A percentile compares a stretch with the other conserved stretches of the same genome.
phyloP scores from a whole-genome alignment of 2,797 vertebrate species.

The Galago senegalensis region DNA sequence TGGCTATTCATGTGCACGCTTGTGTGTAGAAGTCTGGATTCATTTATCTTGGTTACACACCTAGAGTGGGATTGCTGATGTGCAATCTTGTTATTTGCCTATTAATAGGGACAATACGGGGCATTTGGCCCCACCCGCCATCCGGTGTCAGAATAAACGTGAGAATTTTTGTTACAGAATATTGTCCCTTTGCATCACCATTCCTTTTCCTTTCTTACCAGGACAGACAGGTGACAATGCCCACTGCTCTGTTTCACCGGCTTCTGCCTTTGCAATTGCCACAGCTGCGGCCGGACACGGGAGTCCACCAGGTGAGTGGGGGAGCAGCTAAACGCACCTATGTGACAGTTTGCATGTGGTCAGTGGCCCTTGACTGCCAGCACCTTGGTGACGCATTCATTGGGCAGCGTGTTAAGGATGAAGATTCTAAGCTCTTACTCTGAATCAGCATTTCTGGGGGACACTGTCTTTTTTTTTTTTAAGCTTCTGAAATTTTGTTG shows the following conservation, averaged over 20 bases:
- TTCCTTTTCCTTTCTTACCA: constrained; percentile 81
- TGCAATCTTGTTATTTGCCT: background rate
- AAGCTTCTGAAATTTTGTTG: too few species aligned
- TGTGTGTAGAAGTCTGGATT: background rate
- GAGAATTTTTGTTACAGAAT: background rate
- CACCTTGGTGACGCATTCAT: background rate
- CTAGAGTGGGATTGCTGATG: background rate
- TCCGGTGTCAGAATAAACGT: background rate
- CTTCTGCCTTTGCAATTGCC: constrained; percentile 98
- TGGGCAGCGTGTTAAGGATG: background rate
- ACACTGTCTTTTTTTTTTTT: background rate
- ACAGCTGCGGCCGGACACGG: constrained; percentile 97
- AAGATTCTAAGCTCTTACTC: background rate
- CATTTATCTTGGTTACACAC: background rate
- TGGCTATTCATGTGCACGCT: background rate
- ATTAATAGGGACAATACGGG: background rate
- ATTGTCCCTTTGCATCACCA: background rate
- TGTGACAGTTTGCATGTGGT: fast-evolving
- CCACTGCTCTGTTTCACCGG: constrained; percentile 96
- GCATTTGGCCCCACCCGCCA: background rate
- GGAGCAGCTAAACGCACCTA: background rate
- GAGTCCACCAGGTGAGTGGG: constrained; percentile 94
- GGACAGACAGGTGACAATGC: constrained; percentile 94
- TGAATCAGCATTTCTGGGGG: background rate
- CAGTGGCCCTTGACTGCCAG: background rate